A percentile compares a stretch with the other conserved stretches of the same genome.
Conservation (phyloP, 2,113 vertebrate species). For the Henicopernis longicauda region DNA sequence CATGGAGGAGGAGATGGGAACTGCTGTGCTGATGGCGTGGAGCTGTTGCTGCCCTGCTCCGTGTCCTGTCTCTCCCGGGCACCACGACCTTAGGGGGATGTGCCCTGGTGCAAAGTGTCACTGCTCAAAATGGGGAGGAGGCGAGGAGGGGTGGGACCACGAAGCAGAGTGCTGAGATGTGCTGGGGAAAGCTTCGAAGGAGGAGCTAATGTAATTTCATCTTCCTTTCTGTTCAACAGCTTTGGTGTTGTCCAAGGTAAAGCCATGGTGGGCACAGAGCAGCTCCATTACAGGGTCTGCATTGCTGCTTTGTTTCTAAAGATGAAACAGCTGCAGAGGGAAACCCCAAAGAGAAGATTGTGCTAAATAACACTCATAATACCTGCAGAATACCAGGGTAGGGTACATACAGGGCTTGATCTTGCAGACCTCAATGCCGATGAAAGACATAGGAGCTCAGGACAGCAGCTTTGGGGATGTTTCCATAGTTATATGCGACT, state of each 20-base stretch:
- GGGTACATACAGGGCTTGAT: background rate
- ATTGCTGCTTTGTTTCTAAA: background rate
- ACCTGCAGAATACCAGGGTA: fast-evolving
- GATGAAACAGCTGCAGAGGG: background rate
- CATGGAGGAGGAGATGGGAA: background rate
- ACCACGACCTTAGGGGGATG: fast-evolving
- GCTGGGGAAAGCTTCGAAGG: background rate
- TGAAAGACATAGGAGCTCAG: background rate
- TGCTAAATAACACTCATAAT: background rate
- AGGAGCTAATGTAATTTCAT: background rate
- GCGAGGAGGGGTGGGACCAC: background rate
- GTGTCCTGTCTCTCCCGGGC: fast-evolving
- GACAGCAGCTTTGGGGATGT: background rate
- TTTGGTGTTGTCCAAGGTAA: background rate
- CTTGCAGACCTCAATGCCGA: background rate
- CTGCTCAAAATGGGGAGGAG: background rate
- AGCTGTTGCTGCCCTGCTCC: background rate
- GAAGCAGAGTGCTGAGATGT: background rate
- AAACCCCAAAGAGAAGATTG: background rate
- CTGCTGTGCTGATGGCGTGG: background rate
- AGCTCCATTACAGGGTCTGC: background rate
- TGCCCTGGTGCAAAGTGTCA: background rate
- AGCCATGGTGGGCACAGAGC: background rate
- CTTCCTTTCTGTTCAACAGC: background rate
- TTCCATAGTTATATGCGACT: background rate